Conservation (phyloP, 2,888 invertebrate genomes). For the Platycheirus rosarum region DNA sequence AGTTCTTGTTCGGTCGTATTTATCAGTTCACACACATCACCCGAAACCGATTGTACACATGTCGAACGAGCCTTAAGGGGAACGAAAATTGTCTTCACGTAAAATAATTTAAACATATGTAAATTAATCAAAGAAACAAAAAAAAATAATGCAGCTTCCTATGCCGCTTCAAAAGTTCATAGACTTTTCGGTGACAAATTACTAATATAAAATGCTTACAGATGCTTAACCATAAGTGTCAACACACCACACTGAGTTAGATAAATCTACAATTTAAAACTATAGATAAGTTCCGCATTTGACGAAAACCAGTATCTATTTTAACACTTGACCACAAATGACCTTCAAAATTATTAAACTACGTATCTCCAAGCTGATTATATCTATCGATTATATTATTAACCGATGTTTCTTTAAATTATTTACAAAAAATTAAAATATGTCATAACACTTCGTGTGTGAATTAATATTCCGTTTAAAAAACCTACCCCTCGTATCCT, state of each 20-base stretch:
- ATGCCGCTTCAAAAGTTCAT: no score
- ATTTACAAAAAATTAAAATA: not conserved
- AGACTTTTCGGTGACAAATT: no score
- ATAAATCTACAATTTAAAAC: not conserved
- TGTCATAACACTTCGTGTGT: conserved; percentile 12
- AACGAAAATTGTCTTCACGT: no score
- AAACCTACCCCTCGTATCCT: conserved; percentile 72
- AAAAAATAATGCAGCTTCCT: no score
- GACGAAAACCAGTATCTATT: conserved; percentile 28
- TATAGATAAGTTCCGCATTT: conserved; percentile 17
- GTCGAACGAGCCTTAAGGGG: no score
- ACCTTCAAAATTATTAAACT: conserved; percentile 23
- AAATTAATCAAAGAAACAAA: no score
- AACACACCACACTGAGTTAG: not conserved
- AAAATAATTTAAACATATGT: no score
- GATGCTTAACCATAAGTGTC: no score
- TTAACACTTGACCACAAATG: not conserved
- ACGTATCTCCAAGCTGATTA: not conserved
- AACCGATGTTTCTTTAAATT: not conserved
- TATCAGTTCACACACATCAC: no score
- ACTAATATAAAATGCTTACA: no score
- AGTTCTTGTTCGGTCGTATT: no score
- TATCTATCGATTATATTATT: not conserved
- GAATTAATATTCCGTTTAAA: conserved; percentile 5
- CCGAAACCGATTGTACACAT: no score